phyloP scores from a whole-genome alignment of 2,888 invertebrate genomes.

The Pseudococcus viburni region DNA sequence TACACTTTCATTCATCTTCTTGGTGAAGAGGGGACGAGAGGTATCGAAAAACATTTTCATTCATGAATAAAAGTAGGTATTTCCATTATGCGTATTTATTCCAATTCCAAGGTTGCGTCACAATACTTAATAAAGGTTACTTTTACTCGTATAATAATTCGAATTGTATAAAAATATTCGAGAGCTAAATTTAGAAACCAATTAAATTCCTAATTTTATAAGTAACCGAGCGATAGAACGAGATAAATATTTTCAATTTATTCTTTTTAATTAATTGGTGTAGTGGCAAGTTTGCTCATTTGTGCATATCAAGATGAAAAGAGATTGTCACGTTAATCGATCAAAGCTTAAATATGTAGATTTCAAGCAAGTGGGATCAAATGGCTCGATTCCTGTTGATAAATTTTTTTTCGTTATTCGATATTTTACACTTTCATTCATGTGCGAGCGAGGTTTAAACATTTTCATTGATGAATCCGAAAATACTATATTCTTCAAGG shows the following conservation, averaged over 20 bases:
- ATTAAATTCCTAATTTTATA: neutral
- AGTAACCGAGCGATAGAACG: neutral
- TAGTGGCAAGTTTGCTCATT: neutral
- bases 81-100: neutral
- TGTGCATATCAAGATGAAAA: neutral
- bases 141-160: neutral
- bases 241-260: neutral
- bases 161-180: neutral
- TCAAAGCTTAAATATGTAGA: neutral
- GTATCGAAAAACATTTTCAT: neutral
- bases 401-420: neutral
- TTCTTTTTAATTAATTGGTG: neutral
- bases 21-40: neutral
- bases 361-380: neutral
- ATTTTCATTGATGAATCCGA: neutral
- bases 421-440: neutral
- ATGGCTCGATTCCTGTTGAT: neutral
- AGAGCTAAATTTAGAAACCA: neutral
- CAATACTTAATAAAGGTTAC: neutral
- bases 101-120: neutral
- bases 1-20: conserved; percentile 10
- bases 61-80: conserved; percentile 9
- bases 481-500: neutral
- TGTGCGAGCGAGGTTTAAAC: neutral
- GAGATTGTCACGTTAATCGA: neutral